These are phyloP conservation scores for Orcinus orca DNA, from an alignment of 2,113 vertebrate species.

Conservation along the genomic window DNA sequence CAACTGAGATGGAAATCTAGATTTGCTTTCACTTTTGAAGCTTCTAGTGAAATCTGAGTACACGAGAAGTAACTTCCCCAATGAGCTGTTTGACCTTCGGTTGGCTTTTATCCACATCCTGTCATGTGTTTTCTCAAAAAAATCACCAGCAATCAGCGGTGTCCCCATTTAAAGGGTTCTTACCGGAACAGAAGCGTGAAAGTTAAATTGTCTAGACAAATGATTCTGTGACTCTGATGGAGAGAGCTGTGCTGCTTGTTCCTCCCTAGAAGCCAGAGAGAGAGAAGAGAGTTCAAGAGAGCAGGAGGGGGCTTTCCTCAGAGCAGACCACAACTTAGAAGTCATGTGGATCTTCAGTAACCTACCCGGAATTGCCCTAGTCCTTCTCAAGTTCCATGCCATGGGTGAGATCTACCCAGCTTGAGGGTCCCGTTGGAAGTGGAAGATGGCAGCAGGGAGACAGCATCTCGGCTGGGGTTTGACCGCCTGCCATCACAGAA, in stretches of 20 bases:
- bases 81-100: neutral
- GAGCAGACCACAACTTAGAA: neutral
- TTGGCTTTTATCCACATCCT: neutral
- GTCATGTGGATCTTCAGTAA: neutral
- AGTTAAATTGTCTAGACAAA: neutral
- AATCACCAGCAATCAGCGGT: neutral
- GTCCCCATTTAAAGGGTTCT: neutral
- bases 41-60: neutral
- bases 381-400: neutral
- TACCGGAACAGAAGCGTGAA: neutral
- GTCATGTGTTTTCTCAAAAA: neutral
- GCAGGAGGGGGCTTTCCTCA: neutral
- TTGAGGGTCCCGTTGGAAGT: neutral
- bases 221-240: neutral
- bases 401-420: neutral
- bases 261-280: neutral
- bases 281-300: neutral
- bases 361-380: neutral
- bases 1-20: neutral
- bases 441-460: neutral
- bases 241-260: neutral
- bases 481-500: neutral
- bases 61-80: neutral
- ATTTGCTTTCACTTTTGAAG: slow-evolving; percentile 19
- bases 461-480: neutral